Conservation (phyloP, 2,888 invertebrate genomes). For the Melieria picta region DNA sequence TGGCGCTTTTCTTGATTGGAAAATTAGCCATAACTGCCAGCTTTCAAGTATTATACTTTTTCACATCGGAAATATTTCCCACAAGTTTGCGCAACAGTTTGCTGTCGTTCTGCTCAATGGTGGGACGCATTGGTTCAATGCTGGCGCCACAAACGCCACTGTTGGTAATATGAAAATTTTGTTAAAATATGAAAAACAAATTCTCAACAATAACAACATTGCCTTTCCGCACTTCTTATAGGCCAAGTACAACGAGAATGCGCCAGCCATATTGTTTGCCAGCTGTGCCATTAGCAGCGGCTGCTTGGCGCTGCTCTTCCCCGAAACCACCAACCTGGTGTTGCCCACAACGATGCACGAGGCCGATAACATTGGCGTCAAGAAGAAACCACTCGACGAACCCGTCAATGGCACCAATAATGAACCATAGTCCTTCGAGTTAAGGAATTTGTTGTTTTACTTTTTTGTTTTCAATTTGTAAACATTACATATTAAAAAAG, state of each 20-base stretch:
- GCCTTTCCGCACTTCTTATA: conserved; percentile 32
- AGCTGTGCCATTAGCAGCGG: conserved; percentile 70
- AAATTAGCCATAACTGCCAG: conserved; percentile 75
- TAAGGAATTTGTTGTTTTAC: no score
- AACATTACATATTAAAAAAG: no score
- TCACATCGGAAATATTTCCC: conserved; percentile 78
- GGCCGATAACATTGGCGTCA: conserved; percentile 67
- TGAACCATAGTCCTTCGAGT: no score
- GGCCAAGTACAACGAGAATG: conserved; percentile 60
- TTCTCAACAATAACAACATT: background rate
- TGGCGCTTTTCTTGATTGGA: conserved; percentile 69
- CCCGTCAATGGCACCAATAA: no score
- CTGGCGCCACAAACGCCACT: conserved; percentile 78
- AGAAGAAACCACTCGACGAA: conserved; percentile 39
- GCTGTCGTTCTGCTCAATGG: conserved; percentile 75
- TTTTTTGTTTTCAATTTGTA: no score
- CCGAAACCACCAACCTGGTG: conserved; percentile 72
- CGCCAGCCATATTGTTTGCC: conserved; percentile 72
- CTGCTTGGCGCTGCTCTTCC: conserved; percentile 70
- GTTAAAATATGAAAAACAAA: background rate
- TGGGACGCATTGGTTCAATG: conserved; percentile 76
- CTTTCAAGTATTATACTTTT: conserved; percentile 75
- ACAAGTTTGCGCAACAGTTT: conserved; percentile 75
- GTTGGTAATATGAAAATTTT: conserved; percentile 57
- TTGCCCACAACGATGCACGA: conserved; percentile 73